Evolutionary conservation across 2,888 invertebrate species (phyloP), one percentile per base, ranked within the genome.

Genomic region (Oscheius onirici): DNA sequence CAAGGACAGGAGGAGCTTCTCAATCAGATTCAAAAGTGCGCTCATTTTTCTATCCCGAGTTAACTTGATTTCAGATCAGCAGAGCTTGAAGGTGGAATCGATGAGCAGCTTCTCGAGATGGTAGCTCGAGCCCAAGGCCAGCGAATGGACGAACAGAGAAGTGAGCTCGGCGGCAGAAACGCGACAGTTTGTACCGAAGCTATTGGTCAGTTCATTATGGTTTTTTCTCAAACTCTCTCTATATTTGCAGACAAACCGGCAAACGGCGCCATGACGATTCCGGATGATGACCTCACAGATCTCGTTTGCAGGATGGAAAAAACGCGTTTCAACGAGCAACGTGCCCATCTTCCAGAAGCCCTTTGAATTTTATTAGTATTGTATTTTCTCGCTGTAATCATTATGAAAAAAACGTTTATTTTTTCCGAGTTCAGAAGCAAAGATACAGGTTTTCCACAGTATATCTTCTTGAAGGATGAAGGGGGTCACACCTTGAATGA

Each of bases 111-210:
- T 41, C 69, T 79, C 26, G 79, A 79, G 58, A 69, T 75, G 74
- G 76, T 84, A 24, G 75, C 85, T 76, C 74, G 77, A 44, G 76
- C 76, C n/a, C 84, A 84, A 55, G 69, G 80, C 17, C 75, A 84
- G 69, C 73, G 85, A 40, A 75, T 85, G 26, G 82, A 85, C 67
- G 85, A 85, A 34, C 85, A 85, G 63, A 72, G 85, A 22, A 78
- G 77, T 49, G 83, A 83, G 34, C 69, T 85, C 11, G 84, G 84
- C 5, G 83, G 80, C 10, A 65, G 40, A 40, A 40, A 28, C 15
- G 40, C 11, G 34, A 28, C 11, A 61, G n/a, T n/a, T n/a, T n/a
- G n/a, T n/a, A n/a, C n/a, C n/a, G n/a, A n/a, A n/a, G 44, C 15
- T 20, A 24, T 8, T 26, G 55, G 26, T 55, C 28, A n/a, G 43